phyloP scores from a whole-genome alignment of 2,797 vertebrate genomes.

The Forpus xanthops region DNA sequence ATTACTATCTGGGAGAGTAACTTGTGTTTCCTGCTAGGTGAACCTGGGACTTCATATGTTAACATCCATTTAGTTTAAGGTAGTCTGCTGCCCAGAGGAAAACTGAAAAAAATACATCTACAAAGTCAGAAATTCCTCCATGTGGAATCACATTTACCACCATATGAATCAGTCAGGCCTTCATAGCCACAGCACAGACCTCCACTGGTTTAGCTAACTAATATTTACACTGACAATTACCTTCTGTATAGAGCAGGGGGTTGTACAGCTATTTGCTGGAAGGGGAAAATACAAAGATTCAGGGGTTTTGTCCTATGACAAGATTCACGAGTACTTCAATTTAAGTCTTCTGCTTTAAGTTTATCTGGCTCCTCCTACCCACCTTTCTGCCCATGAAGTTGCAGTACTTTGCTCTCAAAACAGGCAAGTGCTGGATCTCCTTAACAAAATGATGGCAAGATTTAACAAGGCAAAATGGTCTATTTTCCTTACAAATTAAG shows the following conservation, averaged over 20 bases:
- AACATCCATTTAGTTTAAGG: background rate
- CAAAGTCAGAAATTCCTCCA: background rate
- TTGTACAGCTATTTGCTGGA: background rate
- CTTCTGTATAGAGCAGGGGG: background rate
- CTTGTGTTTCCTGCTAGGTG: background rate
- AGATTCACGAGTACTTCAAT: background rate
- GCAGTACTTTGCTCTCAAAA: background rate
- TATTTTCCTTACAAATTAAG: slow-evolving; percentile 11
- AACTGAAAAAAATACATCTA: background rate
- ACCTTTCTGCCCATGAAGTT: background rate
- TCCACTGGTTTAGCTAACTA: background rate
- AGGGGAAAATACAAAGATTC: background rate
- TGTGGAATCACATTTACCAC: background rate
- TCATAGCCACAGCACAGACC: background rate
- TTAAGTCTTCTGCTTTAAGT: background rate
- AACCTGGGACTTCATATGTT: background rate
- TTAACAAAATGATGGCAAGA: background rate
- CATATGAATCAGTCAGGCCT: background rate
- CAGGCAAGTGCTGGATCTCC: background rate
- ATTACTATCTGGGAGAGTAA: no score
- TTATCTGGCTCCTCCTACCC: background rate
- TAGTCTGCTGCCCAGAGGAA: background rate
- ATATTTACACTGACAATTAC: background rate
- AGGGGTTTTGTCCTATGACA: background rate
- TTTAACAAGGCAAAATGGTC: background rate